phyloP scores from a whole-genome alignment of 2,797 vertebrate genomes.

The Takifugu rubripes region DNA sequence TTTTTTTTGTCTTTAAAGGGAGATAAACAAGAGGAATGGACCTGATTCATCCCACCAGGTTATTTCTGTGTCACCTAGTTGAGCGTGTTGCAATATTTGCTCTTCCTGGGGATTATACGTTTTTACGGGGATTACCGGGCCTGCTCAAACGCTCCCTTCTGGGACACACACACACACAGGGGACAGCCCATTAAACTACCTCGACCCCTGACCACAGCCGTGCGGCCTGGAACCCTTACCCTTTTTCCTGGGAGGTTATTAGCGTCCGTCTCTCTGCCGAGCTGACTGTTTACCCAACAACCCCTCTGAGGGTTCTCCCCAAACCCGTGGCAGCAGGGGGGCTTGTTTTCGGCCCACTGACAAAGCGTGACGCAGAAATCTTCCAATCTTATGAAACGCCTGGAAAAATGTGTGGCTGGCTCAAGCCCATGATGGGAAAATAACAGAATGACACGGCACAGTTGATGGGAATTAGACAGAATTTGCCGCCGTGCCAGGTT shows the following conservation, averaged over 20 bases:
- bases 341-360: no score
- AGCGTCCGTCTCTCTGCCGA: background rate
- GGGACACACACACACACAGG: constrained; percentile 15
- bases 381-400: background rate
- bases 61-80: constrained; percentile 40
- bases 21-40: constrained; percentile 26
- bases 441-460: no score
- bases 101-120: constrained; percentile 73
- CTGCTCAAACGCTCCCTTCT: constrained; percentile 62
- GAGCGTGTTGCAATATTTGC: constrained; percentile 73
- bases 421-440: no score
- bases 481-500: no score
- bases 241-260: background rate
- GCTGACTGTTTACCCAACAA: background rate
- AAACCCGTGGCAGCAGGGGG: background rate
- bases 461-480: no score
- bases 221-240: constrained; percentile 1
- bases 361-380: background rate
- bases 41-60: constrained; percentile 37
- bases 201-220: background rate
- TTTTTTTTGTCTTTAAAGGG: constrained; percentile 13
- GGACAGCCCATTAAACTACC: constrained; percentile 17
- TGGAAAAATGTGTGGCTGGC: no score
- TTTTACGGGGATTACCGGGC: constrained; percentile 74
- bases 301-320: background rate